phyloP scores from a whole-genome alignment of 2,113 vertebrate genomes.

The Anas platyrhynchos region DNA sequence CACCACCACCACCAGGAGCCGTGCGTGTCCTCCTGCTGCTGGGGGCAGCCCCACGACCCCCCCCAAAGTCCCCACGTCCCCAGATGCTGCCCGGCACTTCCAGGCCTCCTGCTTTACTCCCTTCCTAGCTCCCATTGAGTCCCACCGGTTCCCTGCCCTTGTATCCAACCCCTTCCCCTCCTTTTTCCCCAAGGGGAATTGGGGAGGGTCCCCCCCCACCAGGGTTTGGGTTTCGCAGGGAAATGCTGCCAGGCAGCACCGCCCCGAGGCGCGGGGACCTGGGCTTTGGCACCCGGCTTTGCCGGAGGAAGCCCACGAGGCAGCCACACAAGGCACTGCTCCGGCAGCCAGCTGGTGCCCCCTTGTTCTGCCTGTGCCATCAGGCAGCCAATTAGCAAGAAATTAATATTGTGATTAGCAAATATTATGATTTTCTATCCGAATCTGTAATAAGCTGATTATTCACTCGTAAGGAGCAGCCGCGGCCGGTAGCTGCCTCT shows the following conservation, averaged over 20 bases:
- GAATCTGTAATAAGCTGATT: conserved; percentile 56
- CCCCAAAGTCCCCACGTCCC: background rate
- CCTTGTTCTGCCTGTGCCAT: conserved; percentile 55
- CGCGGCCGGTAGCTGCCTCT: background rate
- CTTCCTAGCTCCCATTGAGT: accelerated
- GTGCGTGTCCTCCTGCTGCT: background rate
- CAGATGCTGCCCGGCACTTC: background rate
- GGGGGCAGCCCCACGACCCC: background rate
- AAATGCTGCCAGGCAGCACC: accelerated
- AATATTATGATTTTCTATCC: conserved; percentile 63
- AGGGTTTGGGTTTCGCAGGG: background rate
- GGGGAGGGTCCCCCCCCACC: background rate
- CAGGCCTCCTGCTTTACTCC: background rate
- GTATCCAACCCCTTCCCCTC: background rate
- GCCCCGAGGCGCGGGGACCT: accelerated
- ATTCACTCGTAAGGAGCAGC: conserved; percentile 5
- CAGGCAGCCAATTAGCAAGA: conserved; percentile 66
- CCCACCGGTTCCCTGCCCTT: background rate
- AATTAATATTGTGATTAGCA: conserved; percentile 70
- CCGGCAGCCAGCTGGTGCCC: conserved; percentile 49
- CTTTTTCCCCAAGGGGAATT: accelerated
- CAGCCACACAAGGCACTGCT: background rate
- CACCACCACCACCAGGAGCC: background rate
- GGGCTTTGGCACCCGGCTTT: background rate
- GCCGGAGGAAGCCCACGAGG: background rate